Evolutionary conservation across 2,888 invertebrate species (phyloP).

Genomic region (Tholera decimalis): DNA sequence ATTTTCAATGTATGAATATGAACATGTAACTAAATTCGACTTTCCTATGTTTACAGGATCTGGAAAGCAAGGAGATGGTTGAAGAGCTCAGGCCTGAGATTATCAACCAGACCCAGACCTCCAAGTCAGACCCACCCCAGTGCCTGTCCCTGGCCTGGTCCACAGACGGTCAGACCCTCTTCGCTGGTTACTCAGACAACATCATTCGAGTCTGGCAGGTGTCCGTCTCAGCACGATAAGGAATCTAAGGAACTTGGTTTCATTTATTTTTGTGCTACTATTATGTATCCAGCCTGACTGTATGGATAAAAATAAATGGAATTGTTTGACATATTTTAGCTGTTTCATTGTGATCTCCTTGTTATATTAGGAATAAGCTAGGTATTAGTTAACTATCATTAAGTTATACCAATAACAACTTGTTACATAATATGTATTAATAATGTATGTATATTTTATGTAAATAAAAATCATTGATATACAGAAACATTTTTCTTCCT

Average conservation of each 20-base stretch:
- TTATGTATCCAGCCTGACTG: slow-evolving; percentile 58
- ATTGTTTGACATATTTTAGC: slow-evolving; percentile 77
- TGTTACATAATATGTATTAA: slow-evolving; percentile 60
- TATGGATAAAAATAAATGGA: slow-evolving; percentile 89
- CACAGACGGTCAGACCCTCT: slow-evolving; percentile 99
- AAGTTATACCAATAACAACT: slow-evolving; percentile 53
- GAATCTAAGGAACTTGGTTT: slow-evolving; percentile 76
- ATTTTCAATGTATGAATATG: background rate
- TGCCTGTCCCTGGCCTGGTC: slow-evolving; percentile 99
- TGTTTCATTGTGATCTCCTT: slow-evolving; percentile 88
- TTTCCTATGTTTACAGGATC: slow-evolving; percentile 92
- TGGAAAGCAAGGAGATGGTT: slow-evolving; percentile 99
- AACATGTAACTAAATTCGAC: slow-evolving; percentile 10
- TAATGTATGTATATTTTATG: slow-evolving; percentile 74
- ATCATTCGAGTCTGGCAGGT: slow-evolving; percentile 99
- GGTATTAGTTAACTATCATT: slow-evolving; percentile 55
- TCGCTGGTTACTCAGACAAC: slow-evolving; percentile 99
- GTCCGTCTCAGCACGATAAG: slow-evolving; percentile 95
- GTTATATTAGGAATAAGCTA: slow-evolving; percentile 58
- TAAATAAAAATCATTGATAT: slow-evolving; percentile 78
- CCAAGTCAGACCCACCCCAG: slow-evolving; percentile 98
- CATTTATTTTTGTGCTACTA: slow-evolving; percentile 89
- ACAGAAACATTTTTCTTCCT: slow-evolving; percentile 67
- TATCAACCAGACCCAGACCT: slow-evolving; percentile 93
- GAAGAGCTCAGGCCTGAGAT: slow-evolving; percentile 99